Conservation (phyloP, 2,888 invertebrate species). For the Temnothorax ravouxi region DNA sequence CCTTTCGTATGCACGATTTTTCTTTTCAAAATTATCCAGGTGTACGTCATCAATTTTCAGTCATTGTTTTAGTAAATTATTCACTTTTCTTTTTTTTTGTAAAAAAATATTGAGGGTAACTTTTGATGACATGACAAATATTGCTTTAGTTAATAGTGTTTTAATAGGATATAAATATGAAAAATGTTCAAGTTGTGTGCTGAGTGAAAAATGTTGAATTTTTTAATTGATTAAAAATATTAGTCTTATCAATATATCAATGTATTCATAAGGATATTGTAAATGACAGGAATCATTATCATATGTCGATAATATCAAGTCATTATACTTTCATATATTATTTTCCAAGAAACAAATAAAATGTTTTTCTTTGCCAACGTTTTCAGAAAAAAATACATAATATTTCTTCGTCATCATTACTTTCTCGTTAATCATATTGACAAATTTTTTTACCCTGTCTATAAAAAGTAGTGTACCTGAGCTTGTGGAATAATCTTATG, state of each 20-base stretch:
- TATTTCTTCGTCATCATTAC: neutral
- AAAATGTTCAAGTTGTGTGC: neutral
- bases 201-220: neutral
- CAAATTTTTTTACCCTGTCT: neutral
- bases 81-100: neutral
- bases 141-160: neutral
- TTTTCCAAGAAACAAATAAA: neutral
- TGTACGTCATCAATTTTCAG: neutral
- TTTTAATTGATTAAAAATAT: neutral
- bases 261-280: neutral
- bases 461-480: neutral
- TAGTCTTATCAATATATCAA: neutral
- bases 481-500: constrained; percentile 13
- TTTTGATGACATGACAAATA: neutral
- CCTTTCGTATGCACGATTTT: neutral
- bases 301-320: neutral
- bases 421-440: neutral
- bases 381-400: neutral
- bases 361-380: neutral
- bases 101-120: neutral
- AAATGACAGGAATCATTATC: neutral
- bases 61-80: neutral
- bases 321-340: neutral
- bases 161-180: neutral
- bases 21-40: neutral